phyloP scores from a whole-genome alignment of 2,113 vertebrate species.

The Alexandromys fortis region DNA sequence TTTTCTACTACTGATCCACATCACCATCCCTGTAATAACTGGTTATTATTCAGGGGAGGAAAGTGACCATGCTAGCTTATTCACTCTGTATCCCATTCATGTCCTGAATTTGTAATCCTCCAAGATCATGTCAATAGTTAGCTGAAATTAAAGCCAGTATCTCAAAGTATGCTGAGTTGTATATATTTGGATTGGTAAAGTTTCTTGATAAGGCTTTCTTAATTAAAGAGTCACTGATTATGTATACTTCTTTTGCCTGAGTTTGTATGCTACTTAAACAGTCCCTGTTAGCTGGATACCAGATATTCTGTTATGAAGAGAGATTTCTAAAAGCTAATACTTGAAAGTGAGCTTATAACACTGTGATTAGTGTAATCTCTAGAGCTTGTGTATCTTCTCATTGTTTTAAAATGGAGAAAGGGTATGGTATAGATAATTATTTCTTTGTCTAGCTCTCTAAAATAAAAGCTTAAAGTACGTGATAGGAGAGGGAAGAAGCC shows the following conservation, averaged over 20 bases:
- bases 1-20: neutral
- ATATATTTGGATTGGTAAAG: neutral
- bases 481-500: neutral
- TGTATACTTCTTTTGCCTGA: neutral
- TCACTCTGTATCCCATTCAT: neutral
- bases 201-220: neutral
- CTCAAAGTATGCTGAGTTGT: neutral
- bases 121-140: rapidly evolving
- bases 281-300: neutral
- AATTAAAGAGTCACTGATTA: neutral
- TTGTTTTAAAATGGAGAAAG: neutral
- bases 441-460: neutral
- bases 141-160: too few species aligned
- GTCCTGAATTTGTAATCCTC: neutral
- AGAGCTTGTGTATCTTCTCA: neutral
- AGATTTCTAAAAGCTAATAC: neutral
- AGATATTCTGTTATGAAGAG: neutral
- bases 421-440: neutral
- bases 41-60: too few species aligned
- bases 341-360: neutral
- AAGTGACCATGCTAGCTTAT: neutral
- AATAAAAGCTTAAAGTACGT: neutral
- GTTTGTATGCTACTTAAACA: neutral
- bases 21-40: neutral
- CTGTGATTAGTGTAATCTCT: neutral